These are phyloP conservation scores for Masticophis lateralis DNA, from an alignment of 2,797 vertebrate species.

Conservation along the genomic window DNA sequence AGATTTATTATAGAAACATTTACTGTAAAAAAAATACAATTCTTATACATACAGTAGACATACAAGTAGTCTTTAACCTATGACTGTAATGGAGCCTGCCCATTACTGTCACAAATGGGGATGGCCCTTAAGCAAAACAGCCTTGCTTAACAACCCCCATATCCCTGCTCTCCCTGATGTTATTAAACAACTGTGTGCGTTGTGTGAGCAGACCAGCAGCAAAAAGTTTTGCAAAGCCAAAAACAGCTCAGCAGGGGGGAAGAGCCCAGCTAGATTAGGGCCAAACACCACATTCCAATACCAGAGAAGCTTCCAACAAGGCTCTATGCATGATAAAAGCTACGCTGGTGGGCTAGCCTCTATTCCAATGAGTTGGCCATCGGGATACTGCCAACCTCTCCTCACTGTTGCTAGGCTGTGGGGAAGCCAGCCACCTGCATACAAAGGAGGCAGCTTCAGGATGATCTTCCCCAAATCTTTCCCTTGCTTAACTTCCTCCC, in stretches of 20 bases:
- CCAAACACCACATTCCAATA: not conserved
- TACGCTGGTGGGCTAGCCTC: not conserved
- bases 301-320: not conserved
- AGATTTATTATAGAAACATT: constrained; percentile 19
- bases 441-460: not conserved
- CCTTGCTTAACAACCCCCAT: not conserved
- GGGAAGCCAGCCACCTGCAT: not conserved
- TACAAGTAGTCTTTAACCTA: not conserved
- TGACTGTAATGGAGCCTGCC: not conserved
- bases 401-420: not conserved
- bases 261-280: not conserved
- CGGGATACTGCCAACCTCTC: not conserved
- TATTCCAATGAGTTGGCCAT: not conserved
- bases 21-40: not conserved
- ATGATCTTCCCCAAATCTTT: not conserved
- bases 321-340: not conserved
- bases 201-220: not conserved
- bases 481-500: not conserved
- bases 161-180: not conserved
- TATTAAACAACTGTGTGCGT: not conserved
- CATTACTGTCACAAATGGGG: not conserved
- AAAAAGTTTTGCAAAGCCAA: not conserved
- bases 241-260: not conserved
- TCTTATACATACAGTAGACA: not conserved
- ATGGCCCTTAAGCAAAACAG: not conserved